phyloP scores from a whole-genome alignment of 1,140 invertebrate species.

The Eufriesea mexicana region DNA sequence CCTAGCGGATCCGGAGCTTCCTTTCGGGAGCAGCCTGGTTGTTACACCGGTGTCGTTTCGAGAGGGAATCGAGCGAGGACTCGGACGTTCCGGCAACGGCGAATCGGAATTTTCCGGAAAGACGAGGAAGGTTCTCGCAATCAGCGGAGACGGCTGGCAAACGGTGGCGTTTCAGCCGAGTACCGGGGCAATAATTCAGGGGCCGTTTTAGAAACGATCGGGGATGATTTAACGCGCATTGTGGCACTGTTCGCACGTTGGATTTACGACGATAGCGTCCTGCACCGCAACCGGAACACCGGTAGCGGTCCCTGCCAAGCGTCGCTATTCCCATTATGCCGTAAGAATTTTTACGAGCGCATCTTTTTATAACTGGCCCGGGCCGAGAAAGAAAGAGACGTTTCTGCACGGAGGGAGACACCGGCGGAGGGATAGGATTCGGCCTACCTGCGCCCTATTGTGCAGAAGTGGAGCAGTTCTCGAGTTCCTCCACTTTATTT shows the following conservation, averaged over 20 bases:
- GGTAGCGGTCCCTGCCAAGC: constrained; percentile 59
- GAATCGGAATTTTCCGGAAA: not conserved
- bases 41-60: too few relatives aligned
- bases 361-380: constrained; percentile 47
- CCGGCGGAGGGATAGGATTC: constrained; percentile 2
- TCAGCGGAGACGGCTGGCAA: not conserved
- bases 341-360: constrained; percentile 68
- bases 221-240: constrained; percentile 75
- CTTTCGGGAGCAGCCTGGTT: not conserved
- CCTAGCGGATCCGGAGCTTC: too few relatives aligned
- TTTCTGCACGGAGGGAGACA: not conserved
- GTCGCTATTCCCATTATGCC: constrained; percentile 70
- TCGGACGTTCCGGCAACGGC: not conserved
- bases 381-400: constrained; percentile 2
- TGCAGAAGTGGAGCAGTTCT: constrained; percentile 72
- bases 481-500: constrained; percentile 72
- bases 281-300: constrained; percentile 60
- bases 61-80: not conserved
- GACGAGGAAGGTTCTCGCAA: constrained; percentile 9
- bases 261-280: constrained; percentile 70
- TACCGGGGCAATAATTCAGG: constrained; percentile 67
- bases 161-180: constrained; percentile 9
- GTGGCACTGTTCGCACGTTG: constrained; percentile 71
- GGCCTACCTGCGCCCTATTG: constrained; percentile 71
- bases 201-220: constrained; percentile 67